These are phyloP conservation scores for Pogonomyrmex californicus DNA, from an alignment of 1,140 invertebrate species.

Conservation along the genomic window DNA sequence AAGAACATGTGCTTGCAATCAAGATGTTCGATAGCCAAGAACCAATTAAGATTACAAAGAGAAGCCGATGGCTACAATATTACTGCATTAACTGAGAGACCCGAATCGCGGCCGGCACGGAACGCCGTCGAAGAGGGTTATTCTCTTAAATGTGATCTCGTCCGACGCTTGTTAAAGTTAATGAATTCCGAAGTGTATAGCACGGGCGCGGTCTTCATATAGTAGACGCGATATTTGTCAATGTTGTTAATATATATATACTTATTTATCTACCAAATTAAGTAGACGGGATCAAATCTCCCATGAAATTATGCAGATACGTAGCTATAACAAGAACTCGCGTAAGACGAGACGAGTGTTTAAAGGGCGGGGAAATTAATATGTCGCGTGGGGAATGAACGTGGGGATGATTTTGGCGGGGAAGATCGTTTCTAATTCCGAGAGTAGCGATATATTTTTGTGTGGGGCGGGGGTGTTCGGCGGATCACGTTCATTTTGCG, in stretches of 20 bases:
- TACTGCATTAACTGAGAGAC: constrained; percentile 56
- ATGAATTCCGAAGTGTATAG: constrained; percentile 30
- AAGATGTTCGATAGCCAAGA: constrained; percentile 64
- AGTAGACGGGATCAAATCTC: constrained; percentile 13
- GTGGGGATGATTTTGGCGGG: too few relatives aligned
- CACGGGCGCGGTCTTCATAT: background rate
- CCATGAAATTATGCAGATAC: background rate
- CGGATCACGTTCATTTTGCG: background rate
- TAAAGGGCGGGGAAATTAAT: background rate
- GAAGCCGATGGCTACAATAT: constrained; percentile 58
- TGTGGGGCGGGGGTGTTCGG: too few relatives aligned
- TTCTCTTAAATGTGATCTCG: constrained; percentile 72
- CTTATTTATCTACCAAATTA: constrained; percentile 21
- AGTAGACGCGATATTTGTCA: constrained; percentile 41
- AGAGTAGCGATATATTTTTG: background rate
- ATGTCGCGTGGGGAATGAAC: background rate
- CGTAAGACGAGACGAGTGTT: background rate
- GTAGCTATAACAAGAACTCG: constrained; percentile 28
- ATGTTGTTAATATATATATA: constrained; percentile 41
- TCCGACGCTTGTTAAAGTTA: constrained; percentile 69
- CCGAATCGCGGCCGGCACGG: constrained; percentile 61
- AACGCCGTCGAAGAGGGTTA: constrained; percentile 46
- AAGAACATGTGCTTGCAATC: constrained; percentile 65
- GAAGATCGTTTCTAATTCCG: background rate
- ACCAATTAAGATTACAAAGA: constrained; percentile 76